Conservation (phyloP, 1,140 invertebrate genomes). For the Philopotamus ludificatus region DNA sequence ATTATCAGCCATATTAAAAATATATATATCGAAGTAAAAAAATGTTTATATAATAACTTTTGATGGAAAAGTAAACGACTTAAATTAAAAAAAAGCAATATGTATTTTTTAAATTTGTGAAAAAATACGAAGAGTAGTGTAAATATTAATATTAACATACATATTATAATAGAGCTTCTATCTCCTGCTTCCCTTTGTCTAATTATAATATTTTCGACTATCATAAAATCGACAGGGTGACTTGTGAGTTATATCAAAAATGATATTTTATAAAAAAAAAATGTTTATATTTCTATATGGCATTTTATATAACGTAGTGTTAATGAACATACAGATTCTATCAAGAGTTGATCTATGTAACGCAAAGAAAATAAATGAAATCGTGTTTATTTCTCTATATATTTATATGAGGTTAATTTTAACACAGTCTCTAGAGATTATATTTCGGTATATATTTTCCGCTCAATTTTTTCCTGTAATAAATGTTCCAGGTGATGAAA, state of each 20-base stretch:
- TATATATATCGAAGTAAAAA: too few relatives aligned
- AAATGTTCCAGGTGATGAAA: neutral
- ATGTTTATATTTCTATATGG: neutral
- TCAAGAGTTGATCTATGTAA: too few relatives aligned
- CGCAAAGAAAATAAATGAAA: too few relatives aligned
- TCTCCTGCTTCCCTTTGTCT: neutral
- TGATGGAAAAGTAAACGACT: slow-evolving; percentile 14
- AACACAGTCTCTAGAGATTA: too few relatives aligned
- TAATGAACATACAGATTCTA: too few relatives aligned
- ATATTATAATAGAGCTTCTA: slow-evolving; percentile 8
- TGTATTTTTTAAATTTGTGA: neutral
- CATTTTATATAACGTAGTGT: neutral
- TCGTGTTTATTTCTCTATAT: too few relatives aligned
- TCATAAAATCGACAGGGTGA: slow-evolving; percentile 28
- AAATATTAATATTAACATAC: slow-evolving; percentile 3
- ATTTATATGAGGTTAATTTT: too few relatives aligned
- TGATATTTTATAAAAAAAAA: neutral
- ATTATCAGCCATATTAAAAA: too few relatives aligned
- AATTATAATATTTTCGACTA: slow-evolving; percentile 11
- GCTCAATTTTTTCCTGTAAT: neutral
- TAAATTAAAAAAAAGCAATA: slow-evolving; percentile 29
- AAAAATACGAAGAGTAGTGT: slow-evolving; percentile 3
- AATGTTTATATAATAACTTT: too few relatives aligned
- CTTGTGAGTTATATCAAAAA: neutral
- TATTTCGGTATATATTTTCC: too few relatives aligned